Evolutionary conservation across 2,113 vertebrate species (phyloP).

Genomic region (Notarius quadriscutis): DNA sequence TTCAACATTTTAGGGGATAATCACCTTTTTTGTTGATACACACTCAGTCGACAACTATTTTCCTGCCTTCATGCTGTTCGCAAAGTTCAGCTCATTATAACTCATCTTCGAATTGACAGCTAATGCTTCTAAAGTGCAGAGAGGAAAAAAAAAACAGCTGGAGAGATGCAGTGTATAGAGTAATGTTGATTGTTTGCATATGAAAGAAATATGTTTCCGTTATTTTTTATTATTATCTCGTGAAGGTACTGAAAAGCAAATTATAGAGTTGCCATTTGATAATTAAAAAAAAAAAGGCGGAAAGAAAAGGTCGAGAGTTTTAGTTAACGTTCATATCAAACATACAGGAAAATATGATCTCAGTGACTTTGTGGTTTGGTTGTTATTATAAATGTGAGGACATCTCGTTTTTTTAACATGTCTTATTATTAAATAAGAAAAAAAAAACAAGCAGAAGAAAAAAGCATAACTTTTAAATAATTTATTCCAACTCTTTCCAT

Average conservation of each 20-base stretch:
- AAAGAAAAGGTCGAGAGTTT: not conserved
- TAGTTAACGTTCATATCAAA: not conserved
- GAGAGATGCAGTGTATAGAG: not conserved
- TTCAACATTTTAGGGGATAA: no score
- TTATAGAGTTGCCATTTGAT: no score
- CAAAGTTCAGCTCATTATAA: conserved; percentile 3
- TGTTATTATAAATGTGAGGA: not conserved
- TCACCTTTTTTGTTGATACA: not conserved
- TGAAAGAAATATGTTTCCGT: not conserved
- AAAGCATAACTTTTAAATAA: no score
- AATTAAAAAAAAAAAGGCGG: no score
- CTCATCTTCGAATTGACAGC: not conserved
- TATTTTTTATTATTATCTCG: not conserved
- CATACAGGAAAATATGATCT: not conserved
- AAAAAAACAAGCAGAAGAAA: not conserved
- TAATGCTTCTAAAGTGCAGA: not conserved
- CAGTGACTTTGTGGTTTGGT: not conserved
- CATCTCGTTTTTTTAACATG: not conserved
- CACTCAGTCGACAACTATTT: not conserved
- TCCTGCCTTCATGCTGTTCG: not conserved
- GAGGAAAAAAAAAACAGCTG: not conserved
- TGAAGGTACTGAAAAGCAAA: not conserved
- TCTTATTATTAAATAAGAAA: not conserved
- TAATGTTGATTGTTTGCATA: not conserved
- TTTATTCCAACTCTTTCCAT: not conserved